Evolutionary conservation across 2,797 vertebrate genomes (phyloP).

Genomic region (Oceanodroma leucorhoa): DNA sequence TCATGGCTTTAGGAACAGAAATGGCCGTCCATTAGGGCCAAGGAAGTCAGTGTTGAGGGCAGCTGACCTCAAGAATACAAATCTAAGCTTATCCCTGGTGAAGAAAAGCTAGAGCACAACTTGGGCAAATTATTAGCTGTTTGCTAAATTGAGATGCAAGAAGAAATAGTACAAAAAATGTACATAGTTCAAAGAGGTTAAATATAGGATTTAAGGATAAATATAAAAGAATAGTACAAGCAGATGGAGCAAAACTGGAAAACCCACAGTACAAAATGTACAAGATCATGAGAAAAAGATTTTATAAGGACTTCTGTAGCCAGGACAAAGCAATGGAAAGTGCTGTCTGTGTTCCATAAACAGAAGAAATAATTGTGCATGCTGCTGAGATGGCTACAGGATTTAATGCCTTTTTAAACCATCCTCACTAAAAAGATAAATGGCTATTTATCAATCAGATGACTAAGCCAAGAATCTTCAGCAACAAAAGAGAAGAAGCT

Average conservation of each 20-base stretch:
- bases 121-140: neutral
- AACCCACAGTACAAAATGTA: neutral
- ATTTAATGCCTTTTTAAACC: slow-evolving; percentile 6
- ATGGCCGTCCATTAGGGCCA: neutral
- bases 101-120: neutral
- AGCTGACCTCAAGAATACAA: neutral
- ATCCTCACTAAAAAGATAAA: neutral
- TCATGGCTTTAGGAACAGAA: neutral
- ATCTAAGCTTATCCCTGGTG: neutral
- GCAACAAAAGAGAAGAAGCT: neutral
- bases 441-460: neutral
- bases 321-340: slow-evolving; percentile 11
- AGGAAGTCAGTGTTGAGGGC: neutral
- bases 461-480: slow-evolving; percentile 2
- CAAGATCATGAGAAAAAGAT: neutral
- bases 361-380: neutral
- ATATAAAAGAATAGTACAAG: neutral
- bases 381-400: neutral
- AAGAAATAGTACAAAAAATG: neutral
- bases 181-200: neutral
- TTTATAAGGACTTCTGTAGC: neutral
- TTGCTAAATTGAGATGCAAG: neutral
- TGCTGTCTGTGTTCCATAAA: neutral
- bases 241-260: neutral
- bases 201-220: neutral